A percentile compares a stretch with the other conserved stretches of the same genome.
These are phyloP conservation scores for Lampris incognitus DNA, from an alignment of 2,113 vertebrate species.

Conservation along the genomic window DNA sequence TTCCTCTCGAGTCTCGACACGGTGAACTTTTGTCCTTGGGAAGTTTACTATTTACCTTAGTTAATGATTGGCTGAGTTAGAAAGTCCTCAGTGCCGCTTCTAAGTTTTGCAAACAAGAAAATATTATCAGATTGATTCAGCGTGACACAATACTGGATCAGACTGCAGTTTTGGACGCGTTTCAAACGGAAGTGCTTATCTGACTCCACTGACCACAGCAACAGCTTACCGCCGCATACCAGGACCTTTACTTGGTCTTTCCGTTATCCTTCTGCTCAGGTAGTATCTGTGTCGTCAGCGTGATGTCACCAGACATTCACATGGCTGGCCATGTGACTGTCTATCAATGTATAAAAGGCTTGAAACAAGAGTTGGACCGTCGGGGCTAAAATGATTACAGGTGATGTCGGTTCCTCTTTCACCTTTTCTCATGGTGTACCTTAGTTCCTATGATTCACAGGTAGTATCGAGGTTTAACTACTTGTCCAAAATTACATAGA, in stretches of 20 bases:
- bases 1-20: constrained; percentile 5
- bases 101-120: constrained; percentile 37
- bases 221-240: constrained; percentile 50
- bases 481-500: neutral
- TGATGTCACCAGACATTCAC: constrained; percentile 62
- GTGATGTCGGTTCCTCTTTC: constrained; percentile 1
- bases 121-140: neutral
- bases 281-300: constrained; percentile 53
- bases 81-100: neutral
- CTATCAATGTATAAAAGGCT: constrained; percentile 33
- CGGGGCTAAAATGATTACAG: constrained; percentile 13
- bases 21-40: constrained; percentile 71
- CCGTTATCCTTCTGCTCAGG: constrained; percentile 38
- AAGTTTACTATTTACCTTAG: constrained; percentile 68
- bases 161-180: neutral
- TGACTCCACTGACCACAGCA: constrained; percentile 28
- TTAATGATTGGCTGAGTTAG: constrained; percentile 78
- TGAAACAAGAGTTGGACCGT: constrained; percentile 3
- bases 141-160: neutral
- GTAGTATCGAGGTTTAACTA: neutral
- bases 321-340: constrained; percentile 45
- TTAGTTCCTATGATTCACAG: no score
- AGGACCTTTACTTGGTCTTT: constrained; percentile 22
- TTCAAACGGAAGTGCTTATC: neutral
- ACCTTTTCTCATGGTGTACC: no score